Evolutionary conservation across 2,113 vertebrate species (phyloP), one percentile per base, ranked within the genome.

Genomic region (Isurus oxyrinchus): DNA sequence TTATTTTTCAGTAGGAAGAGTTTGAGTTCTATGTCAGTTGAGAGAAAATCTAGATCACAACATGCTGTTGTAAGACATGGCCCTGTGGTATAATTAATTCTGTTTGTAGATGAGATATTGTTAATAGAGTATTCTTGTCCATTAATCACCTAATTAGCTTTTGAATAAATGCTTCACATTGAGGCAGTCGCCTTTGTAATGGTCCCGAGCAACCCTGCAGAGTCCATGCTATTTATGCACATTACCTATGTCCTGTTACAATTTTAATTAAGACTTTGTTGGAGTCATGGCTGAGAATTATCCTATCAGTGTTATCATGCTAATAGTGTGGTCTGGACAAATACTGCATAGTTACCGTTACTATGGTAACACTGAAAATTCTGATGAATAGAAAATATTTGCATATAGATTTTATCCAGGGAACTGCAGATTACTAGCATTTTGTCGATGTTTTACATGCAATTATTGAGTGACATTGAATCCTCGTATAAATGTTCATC

Each of bases 131-230:
- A 72, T 95, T 96, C 96, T 72, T 93, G 84, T 96, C 86, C 96
- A 91, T 96, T 96, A 96, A 91, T 96, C 59, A 96, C 96, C 86
- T 93, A 96, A 96, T 96, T 96, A 55, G 96, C 27, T 69, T 96
- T 93, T 57, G 66, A 66, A 96, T 93, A 91, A 96, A 96, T 96
- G 96, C 87, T 91, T 96, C 40, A 76, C 88, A 57, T 93, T n/a
- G 96, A 91, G 87, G 27, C 87, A 59, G 87, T 57, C 86, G 76
- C 27, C 25, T 96, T 93, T 91, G 63, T 55, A 91, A 96, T 55
- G 96, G 61, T 90, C 86, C 93, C 49, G n/a, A 96, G 96, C 63
- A 72, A n/a, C 87, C 96, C 86, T 69, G 96, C 40, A 63, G 96
- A 96, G 66, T 91, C 31, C 63, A 93, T 91, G 63, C 40, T 91